phyloP scores from a whole-genome alignment of 2,113 vertebrate species.

The Furnarius figulus region DNA sequence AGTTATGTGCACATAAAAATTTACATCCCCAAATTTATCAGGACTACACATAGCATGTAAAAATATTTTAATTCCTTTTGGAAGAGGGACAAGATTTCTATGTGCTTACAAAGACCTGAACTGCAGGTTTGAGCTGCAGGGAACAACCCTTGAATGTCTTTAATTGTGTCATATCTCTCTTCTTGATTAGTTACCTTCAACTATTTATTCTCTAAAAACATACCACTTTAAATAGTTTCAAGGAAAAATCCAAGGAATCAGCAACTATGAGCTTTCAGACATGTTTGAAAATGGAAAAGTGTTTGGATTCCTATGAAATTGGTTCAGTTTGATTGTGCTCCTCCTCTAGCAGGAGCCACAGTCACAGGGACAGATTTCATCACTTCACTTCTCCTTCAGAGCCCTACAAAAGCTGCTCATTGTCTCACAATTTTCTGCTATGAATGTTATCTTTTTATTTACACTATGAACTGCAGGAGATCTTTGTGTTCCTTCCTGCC shows the following conservation, averaged over 20 bases:
- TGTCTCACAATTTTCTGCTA: background rate
- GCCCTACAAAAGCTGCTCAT: background rate
- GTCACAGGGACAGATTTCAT: background rate
- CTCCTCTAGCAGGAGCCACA: background rate
- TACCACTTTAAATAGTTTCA: background rate
- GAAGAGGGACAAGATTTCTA: background rate
- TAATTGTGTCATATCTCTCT: accelerated
- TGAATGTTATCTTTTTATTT: background rate
- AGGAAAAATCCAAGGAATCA: background rate
- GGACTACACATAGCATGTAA: background rate
- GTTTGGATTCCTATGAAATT: background rate
- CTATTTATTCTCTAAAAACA: background rate
- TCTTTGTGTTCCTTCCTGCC: background rate
- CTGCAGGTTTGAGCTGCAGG: background rate
- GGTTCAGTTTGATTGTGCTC: background rate
- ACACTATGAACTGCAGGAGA: background rate
- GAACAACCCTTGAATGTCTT: background rate
- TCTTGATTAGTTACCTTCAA: background rate
- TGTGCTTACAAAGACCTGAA: background rate
- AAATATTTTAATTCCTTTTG: background rate
- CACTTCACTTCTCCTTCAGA: background rate
- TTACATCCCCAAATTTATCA: background rate
- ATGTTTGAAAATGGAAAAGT: accelerated
- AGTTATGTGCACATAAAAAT: background rate
- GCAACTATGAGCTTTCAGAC: background rate